These are phyloP conservation scores for Chloroceryle amazona DNA, from an alignment of 2,797 vertebrate species.

Conservation along the genomic window DNA sequence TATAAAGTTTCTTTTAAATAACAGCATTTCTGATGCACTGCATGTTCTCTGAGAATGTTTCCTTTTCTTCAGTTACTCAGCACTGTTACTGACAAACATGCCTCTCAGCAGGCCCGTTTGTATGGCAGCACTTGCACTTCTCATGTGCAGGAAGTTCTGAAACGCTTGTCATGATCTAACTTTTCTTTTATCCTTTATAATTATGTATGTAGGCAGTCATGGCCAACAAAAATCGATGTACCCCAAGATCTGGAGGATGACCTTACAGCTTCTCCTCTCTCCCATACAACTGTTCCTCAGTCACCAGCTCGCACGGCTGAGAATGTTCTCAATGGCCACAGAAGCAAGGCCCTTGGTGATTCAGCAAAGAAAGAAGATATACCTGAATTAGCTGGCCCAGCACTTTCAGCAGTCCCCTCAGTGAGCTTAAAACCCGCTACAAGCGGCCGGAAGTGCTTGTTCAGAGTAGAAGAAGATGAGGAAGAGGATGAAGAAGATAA, in stretches of 20 bases:
- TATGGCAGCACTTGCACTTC: neutral
- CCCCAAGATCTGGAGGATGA: conserved; percentile 97
- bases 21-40: neutral
- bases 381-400: conserved; percentile 73
- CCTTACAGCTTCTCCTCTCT: conserved; percentile 92
- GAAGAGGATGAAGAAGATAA: conserved; percentile 97
- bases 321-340: conserved; percentile 92
- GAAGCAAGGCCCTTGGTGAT: conserved; percentile 89
- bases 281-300: conserved; percentile 90
- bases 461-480: conserved; percentile 95
- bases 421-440: conserved; percentile 78
- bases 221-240: conserved; percentile 95
- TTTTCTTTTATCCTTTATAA: neutral
- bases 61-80: neutral
- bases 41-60: neutral
- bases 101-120: neutral
- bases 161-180: neutral
- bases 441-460: conserved; percentile 90
- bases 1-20: neutral
- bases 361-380: conserved; percentile 88
- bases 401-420: conserved; percentile 57
- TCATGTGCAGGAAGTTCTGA: neutral
- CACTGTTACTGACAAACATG: neutral
- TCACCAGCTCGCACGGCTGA: conserved; percentile 91
- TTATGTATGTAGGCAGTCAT: conserved; percentile 89